Base-by-base conservation (phyloP, 92 coral and sea anemone species). In the Epizoanthus ramosus region DNA sequence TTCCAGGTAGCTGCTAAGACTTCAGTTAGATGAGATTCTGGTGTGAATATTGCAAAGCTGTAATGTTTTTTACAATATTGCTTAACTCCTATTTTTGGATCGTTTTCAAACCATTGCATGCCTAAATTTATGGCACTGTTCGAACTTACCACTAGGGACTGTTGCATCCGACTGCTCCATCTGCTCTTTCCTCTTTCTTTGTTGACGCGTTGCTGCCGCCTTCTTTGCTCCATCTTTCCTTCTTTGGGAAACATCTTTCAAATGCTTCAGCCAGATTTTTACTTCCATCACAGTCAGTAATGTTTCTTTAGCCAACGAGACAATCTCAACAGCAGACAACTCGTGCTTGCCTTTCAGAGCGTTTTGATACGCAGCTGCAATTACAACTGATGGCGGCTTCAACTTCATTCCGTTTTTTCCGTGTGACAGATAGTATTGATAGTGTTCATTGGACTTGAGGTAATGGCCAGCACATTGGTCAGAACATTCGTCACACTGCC, bases 131-230 rank as follows among this genome's bases (percentile, higher is more conserved):
- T 41, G 8, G 47, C 47, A 41, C 47, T 41, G 47, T 41, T 41
- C 8, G 47, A 41, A 41, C 47, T 41, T 8, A 41, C 47, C 47
- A 41, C 47, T 41, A 3, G 47, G 47, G 47, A 6, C 47, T 41
- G 47, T 2, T 41, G 47, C 8, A 41, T 8, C 47, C 47, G 47
- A 41, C 47, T 41, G 47, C 8, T 41, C 47, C 47, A 41, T 41
- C 47, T 4, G 47, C 47, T 37, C 50, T 8, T 43, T 41, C 59
- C 37, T 61, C 50, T 33, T 72, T 8, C 50, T 52, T 19, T n/a
- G 59, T 41, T 41, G 73, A 19, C 87, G 73, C 58, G 81, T 83
- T 39, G 68, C 87, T 16, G 87, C 87, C 12, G 87, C 87, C 63
- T 72, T 71, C 35, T 21, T 54, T 16, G 80, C 87, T 69, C 87